Conservation (phyloP, 2,113 vertebrate genomes). For the Anas platyrhynchos region DNA sequence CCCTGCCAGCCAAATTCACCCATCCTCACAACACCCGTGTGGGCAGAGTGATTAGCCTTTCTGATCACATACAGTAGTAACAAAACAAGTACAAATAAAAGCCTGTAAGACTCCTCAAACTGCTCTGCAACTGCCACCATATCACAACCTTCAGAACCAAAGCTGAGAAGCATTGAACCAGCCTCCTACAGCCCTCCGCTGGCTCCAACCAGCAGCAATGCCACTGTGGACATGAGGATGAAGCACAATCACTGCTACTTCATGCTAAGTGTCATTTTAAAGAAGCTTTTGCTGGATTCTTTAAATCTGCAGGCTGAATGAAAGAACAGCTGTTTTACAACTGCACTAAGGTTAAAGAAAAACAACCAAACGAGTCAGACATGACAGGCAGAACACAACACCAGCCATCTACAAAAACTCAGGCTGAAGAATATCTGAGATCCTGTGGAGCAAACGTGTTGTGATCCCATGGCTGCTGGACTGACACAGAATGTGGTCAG, state of each 20-base stretch:
- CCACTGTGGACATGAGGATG: background rate
- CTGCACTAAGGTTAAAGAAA: background rate
- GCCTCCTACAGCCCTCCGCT: background rate
- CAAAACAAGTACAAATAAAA: background rate
- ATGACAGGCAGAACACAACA: background rate
- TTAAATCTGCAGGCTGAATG: background rate
- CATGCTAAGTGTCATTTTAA: background rate
- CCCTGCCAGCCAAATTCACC: background rate
- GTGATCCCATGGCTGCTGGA: background rate
- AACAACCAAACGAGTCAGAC: accelerated
- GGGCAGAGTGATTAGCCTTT: background rate
- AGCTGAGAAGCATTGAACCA: background rate
- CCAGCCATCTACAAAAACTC: background rate
- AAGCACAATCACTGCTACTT: too few species aligned
- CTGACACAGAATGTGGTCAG: accelerated
- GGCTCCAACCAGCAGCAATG: background rate
- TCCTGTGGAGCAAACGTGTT: background rate
- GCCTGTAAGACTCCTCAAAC: background rate
- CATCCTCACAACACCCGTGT: background rate
- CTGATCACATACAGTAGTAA: background rate
- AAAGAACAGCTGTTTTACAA: background rate
- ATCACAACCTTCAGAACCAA: background rate
- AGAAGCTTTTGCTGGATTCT: background rate
- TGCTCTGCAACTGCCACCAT: background rate
- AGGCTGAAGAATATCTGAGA: accelerated